A percentile compares a stretch with the other conserved stretches of the same genome.
phyloP scores from a whole-genome alignment of 2,888 invertebrate species.

The Drosophila paranaensis region DNA sequence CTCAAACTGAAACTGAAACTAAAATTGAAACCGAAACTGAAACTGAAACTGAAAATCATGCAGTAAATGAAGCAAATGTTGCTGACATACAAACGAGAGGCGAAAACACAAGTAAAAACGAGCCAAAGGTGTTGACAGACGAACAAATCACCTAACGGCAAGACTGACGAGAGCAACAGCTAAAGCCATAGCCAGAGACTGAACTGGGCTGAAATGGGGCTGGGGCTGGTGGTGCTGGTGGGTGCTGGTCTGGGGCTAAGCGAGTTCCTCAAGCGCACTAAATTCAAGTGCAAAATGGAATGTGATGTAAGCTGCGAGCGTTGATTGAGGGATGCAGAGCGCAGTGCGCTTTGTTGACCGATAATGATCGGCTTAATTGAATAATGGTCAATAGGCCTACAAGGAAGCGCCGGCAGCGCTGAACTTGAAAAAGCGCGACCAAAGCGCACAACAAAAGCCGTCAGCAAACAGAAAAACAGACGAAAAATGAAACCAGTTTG shows the following conservation, averaged over 20 bases:
- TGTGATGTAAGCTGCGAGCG: conserved; percentile 38
- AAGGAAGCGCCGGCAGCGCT: conserved; percentile 65
- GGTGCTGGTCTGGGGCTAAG: background rate
- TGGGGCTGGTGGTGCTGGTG: background rate
- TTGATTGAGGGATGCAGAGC: conserved; percentile 30
- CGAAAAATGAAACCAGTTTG: conserved; percentile 61
- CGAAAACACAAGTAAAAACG: conserved; percentile 15
- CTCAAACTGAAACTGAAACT: conserved; percentile 27
- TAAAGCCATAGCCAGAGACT: background rate
- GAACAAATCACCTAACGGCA: conserved; percentile 65
- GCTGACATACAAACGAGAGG: conserved; percentile 63
- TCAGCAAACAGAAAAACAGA: conserved; percentile 6
- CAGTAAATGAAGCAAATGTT: conserved; percentile 70
- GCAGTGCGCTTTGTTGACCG: conserved; percentile 29
- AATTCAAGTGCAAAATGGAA: conserved; percentile 51
- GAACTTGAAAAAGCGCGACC: conserved; percentile 64
- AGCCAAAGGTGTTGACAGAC: conserved; percentile 58
- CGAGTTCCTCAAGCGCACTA: conserved; percentile 32
- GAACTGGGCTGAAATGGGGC: background rate
- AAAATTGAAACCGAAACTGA: conserved; percentile 41
- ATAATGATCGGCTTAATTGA: conserved; percentile 67
- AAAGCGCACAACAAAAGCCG: conserved; percentile 4
- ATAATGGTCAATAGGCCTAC: conserved; percentile 63
- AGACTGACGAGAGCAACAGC: background rate
- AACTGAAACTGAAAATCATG: conserved; percentile 68